Evolutionary conservation across 64 coral and sea anemone species (phyloP).

Genomic region (Montipora capricornis): DNA sequence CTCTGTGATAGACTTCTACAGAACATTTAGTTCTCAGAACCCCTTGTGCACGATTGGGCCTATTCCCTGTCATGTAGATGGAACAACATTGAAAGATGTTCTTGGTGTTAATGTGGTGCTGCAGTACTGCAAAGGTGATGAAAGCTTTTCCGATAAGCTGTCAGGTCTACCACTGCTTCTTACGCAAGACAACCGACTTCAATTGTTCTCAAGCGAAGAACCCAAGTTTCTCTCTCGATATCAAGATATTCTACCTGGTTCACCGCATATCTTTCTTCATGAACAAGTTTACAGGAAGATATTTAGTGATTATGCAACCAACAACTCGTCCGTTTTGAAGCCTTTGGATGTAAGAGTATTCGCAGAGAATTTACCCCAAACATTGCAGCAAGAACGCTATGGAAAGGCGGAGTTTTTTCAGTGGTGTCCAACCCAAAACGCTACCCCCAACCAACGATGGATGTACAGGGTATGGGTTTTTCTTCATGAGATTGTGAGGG

Average conservation of each 20-base stretch:
- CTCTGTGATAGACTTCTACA: conserved; percentile 41
- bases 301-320: not conserved
- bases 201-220: not conserved
- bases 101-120: conserved; percentile 21
- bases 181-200: conserved; percentile 26
- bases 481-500: not conserved
- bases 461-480: conserved; percentile 53
- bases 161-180: conserved; percentile 49
- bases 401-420: not conserved
- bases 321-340: not conserved
- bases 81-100: conserved; percentile 11
- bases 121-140: conserved; percentile 28
- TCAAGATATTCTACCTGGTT: not conserved
- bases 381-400: not conserved
- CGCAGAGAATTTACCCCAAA: not conserved
- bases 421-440: conserved; percentile 8
- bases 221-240: not conserved
- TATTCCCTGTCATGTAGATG: conserved; percentile 5
- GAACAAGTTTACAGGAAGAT: not conserved
- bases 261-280: conserved; percentile 30
- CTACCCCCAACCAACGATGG: not conserved
- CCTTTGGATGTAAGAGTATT: conserved; percentile 30
- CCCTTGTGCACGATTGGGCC: not conserved
- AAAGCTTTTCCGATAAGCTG: not conserved
- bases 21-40: not conserved